Evolutionary conservation across 2,888 invertebrate genomes (phyloP).

Genomic region (Lordiphosa andalusiaca): DNA sequence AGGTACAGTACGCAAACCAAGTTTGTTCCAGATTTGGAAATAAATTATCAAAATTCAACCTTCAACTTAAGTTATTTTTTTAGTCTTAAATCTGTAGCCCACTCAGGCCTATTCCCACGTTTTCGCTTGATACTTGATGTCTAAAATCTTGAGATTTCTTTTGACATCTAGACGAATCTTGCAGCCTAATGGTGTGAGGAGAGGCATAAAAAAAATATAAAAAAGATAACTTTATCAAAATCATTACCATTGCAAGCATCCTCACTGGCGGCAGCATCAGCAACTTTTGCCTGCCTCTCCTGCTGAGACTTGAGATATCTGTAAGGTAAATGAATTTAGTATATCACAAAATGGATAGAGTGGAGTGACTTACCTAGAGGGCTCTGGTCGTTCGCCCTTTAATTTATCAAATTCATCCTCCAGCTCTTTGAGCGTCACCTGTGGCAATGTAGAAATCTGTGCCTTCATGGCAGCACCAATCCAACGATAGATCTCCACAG

Average conservation of each 20-base stretch:
- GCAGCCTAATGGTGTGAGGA: too few relatives aligned
- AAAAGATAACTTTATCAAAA: neutral
- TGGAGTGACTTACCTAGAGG: constrained; percentile 61
- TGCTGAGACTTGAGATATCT: constrained; percentile 80
- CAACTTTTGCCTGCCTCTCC: constrained; percentile 78
- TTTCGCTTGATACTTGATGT: too few relatives aligned
- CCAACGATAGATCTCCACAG: constrained; percentile 96
- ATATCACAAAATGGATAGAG: neutral
- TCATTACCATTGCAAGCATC: constrained; percentile 76
- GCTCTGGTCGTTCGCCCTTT: constrained; percentile 78
- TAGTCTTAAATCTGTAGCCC: too few relatives aligned
- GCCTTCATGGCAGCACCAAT: constrained; percentile 90
- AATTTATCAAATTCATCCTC: constrained; percentile 92
- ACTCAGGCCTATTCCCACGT: too few relatives aligned
- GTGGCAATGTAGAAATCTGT: constrained; percentile 91
- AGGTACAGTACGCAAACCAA: too few relatives aligned
- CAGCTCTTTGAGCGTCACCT: constrained; percentile 93
- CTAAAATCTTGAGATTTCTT: too few relatives aligned
- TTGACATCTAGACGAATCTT: too few relatives aligned
- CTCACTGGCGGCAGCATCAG: constrained; percentile 81
- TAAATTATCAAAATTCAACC: too few relatives aligned
- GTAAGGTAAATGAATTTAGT: neutral
- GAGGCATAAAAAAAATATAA: neutral
- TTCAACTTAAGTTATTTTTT: too few relatives aligned
- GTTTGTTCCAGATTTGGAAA: too few relatives aligned